Evolutionary conservation across 2,113 vertebrate species (phyloP).

Genomic region (Gyps fulvus): DNA sequence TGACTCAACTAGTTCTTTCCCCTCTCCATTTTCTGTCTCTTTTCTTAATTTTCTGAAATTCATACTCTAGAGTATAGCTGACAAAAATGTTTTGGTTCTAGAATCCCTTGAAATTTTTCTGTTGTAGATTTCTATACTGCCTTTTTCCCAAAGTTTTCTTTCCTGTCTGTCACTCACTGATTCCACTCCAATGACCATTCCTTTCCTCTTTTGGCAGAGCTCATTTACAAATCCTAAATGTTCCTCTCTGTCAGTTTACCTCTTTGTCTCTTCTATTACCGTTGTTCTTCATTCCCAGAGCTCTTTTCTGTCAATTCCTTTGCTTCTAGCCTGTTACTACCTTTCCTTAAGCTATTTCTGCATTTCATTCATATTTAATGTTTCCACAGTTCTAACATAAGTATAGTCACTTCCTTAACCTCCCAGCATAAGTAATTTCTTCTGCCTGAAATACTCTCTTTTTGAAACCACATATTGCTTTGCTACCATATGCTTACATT

Average conservation of each 20-base stretch:
- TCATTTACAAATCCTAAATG: conserved; percentile 59
- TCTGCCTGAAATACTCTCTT: conserved; percentile 30
- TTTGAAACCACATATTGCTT: conserved; percentile 5
- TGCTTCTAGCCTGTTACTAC: conserved; percentile 47
- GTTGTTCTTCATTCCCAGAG: conserved; percentile 32
- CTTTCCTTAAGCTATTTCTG: conserved; percentile 60
- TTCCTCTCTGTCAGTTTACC: conserved; percentile 43
- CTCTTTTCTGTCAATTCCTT: conserved; percentile 61
- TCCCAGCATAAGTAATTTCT: conserved; percentile 49
- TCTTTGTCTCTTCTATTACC: conserved; percentile 33
- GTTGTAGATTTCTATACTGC: not conserved
- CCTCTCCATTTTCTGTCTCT: not conserved
- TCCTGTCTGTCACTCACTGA: not conserved
- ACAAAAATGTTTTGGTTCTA: not conserved
- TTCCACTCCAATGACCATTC: conserved; percentile 17
- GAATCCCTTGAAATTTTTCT: not conserved
- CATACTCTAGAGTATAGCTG: not conserved
- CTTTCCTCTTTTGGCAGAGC: conserved; percentile 25
- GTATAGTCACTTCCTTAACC: conserved; percentile 54
- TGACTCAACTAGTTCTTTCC: not conserved
- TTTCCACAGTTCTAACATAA: conserved; percentile 52
- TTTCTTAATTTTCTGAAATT: not conserved
- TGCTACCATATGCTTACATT: conserved; percentile 7
- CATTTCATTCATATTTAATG: conserved; percentile 67
- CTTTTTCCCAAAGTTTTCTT: not conserved